A percentile compares a stretch with the other conserved stretches of the same genome.
phyloP scores from a whole-genome alignment of 1,140 invertebrate species.

The Steinernema khuongi region DNA sequence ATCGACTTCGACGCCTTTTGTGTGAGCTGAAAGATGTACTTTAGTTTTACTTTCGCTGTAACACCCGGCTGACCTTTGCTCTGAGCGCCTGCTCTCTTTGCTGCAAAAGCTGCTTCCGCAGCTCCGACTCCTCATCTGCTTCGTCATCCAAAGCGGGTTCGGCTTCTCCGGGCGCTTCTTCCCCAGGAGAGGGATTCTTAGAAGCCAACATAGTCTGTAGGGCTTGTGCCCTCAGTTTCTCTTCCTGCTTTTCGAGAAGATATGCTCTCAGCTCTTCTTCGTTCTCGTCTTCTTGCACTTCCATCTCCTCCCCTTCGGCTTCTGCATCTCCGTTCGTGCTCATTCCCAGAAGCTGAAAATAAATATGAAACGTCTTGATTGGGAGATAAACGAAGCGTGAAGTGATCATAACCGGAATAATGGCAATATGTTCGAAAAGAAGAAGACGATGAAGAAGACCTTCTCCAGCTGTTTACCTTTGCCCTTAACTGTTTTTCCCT shows the following conservation, averaged over 20 bases:
- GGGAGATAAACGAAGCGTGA: no score
- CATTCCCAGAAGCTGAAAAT: not conserved
- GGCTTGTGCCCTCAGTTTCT: not conserved
- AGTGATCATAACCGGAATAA: no score
- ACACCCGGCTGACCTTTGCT: not conserved
- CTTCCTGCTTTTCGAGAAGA: not conserved
- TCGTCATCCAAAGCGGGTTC: not conserved
- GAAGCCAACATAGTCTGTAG: not conserved
- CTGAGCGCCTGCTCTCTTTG: not conserved
- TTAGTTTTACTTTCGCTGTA: not conserved
- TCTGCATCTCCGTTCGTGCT: not conserved
- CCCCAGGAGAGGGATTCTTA: no score
- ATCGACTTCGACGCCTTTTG: conserved; percentile 1
- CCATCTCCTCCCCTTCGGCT: not conserved
- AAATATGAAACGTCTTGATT: no score
- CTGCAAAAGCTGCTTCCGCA: not conserved
- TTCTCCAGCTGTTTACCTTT: no score
- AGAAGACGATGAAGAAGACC: no score
- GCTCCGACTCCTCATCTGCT: not conserved
- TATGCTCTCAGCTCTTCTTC: not conserved
- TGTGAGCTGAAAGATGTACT: not conserved
- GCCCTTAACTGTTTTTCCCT: not conserved
- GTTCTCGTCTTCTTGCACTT: not conserved
- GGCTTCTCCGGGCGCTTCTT: not conserved
- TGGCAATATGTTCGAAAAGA: no score